phyloP scores from a whole-genome alignment of 92 coral and sea anemone species.

The Palythoa grandis region DNA sequence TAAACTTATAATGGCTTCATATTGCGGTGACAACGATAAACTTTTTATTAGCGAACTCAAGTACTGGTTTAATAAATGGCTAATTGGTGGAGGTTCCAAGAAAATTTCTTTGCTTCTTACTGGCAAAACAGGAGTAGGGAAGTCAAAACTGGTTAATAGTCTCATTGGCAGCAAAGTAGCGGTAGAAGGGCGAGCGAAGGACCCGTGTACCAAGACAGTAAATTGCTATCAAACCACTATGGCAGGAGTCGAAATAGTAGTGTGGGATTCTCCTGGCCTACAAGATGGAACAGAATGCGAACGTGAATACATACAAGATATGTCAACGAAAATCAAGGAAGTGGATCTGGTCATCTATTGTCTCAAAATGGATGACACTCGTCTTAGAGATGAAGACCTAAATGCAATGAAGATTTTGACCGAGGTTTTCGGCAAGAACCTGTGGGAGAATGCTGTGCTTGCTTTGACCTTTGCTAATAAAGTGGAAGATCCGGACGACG shows the following conservation, averaged over 20 bases:
- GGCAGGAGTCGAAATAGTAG: background rate
- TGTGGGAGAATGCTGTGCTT: constrained; percentile 57
- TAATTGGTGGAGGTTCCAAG: background rate
- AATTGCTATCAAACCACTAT: background rate
- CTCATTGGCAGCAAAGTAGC: constrained; percentile 47
- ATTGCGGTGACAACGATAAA: background rate
- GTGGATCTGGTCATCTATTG: constrained; percentile 56
- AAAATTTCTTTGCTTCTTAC: constrained; percentile 24
- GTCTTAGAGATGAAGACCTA: constrained; percentile 32
- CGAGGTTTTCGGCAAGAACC: constrained; percentile 32
- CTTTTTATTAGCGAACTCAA: background rate
- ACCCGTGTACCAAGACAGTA: background rate
- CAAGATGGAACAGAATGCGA: constrained; percentile 42
- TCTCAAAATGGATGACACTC: constrained; percentile 50
- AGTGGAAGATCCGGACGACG: constrained; percentile 49
- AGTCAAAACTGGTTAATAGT: constrained; percentile 53
- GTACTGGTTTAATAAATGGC: background rate
- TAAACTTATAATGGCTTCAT: background rate
- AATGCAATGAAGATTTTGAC: constrained; percentile 41
- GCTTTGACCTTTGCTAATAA: constrained; percentile 64
- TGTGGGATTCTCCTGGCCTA: constrained; percentile 62
- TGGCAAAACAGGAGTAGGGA: constrained; percentile 65
- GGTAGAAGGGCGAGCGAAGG: constrained; percentile 19
- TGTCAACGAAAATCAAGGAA: background rate
- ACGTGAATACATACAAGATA: constrained; percentile 18